Evolutionary conservation across 1,140 invertebrate species (phyloP), one percentile per base, ranked within the genome.

Genomic region (Drosophila rhopaloa): DNA sequence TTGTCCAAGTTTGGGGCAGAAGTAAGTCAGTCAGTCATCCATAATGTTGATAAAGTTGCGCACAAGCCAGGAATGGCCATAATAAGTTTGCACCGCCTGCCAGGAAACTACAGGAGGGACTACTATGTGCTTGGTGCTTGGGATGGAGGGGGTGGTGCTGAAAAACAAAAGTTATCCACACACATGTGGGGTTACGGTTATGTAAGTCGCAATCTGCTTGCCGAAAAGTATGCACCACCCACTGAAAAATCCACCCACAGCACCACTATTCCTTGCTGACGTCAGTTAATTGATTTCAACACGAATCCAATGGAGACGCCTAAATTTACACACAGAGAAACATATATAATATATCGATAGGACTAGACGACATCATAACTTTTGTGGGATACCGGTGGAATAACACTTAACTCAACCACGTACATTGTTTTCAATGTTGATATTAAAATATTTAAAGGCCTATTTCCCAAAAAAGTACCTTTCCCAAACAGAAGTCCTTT

Each of bases 281-380:
- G 70, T 73, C 70, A 73, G 19, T 71, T 71, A 72, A 73, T 71
- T 71, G 70, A 73, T 73, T 73, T 73, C 70, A 58, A 46, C 46
- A 40, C 44, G 27, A 56, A 72, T 48, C 10, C 41, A 37, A 47
- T 50, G 29, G 13, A 37, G 53, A n/a, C n/a, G 43, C 29, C 44
- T 50, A 58, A 43, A 65, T 65, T 51, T 35, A 37, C 59, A 67
- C 44, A 11, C 11, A 16, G 6, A 53, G 14, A 65, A 29, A 37
- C 13, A 5, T n/a, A 16, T 7, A 10, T 0, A 27, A 9, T 16
- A 29, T 43, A 40, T 11, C 2, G 4, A 48, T 27, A n/a, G n/a
- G 2, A 27, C 24, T 29, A 32, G 27, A 14, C 2, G 13, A 50
- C 1, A 14, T n/a, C n/a, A 24, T 24, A 24, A 4, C 19, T 19